Percentiles rank a stretch among this genome's conserved stretches.
Evolutionary conservation across 1,140 invertebrate species (phyloP).

Genomic region (Dryas iulia): DNA sequence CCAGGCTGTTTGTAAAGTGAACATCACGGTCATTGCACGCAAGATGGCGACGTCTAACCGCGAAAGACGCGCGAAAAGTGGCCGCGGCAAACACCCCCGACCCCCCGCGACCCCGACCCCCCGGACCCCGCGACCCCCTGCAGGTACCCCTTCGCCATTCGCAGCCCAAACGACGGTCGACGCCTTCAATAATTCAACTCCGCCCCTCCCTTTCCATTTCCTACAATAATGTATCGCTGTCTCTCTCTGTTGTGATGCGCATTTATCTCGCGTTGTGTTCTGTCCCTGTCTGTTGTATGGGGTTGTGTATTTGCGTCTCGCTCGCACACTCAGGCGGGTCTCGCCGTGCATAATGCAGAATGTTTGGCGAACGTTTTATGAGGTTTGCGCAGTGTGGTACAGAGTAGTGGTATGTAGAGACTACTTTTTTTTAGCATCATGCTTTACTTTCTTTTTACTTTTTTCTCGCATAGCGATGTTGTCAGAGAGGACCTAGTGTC

Average conservation of each 20-base stretch:
- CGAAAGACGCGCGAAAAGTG: conserved; percentile 64
- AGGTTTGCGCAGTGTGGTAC: conserved; percentile 57
- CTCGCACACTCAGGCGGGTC: conserved; percentile 55
- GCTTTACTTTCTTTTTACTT: no score
- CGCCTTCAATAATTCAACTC: conserved; percentile 64
- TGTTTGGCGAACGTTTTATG: conserved; percentile 69
- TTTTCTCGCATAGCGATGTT: no score
- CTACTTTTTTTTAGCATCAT: no score
- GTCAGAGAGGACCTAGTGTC: no score
- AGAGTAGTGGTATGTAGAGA: conserved; percentile 49
- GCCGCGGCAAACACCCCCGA: conserved; percentile 42
- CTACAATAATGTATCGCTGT: conserved; percentile 39
- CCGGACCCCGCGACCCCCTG: conserved; percentile 9
- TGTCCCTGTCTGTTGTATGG: conserved; percentile 28
- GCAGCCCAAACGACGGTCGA: conserved; percentile 66
- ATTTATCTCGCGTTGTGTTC: conserved; percentile 42
- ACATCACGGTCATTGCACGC: conserved; percentile 50
- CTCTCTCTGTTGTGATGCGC: conserved; percentile 56
- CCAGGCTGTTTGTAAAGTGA: conserved; percentile 32
- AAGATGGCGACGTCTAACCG: conserved; percentile 63
- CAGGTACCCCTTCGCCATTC: conserved; percentile 38
- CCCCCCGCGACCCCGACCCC: background rate
- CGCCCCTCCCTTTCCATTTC: conserved; percentile 29
- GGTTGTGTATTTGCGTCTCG: conserved; percentile 19
- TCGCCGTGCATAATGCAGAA: conserved; percentile 57